Evolutionary conservation across 2,888 invertebrate species (phyloP).

Genomic region (Tupiocoris notatus): DNA sequence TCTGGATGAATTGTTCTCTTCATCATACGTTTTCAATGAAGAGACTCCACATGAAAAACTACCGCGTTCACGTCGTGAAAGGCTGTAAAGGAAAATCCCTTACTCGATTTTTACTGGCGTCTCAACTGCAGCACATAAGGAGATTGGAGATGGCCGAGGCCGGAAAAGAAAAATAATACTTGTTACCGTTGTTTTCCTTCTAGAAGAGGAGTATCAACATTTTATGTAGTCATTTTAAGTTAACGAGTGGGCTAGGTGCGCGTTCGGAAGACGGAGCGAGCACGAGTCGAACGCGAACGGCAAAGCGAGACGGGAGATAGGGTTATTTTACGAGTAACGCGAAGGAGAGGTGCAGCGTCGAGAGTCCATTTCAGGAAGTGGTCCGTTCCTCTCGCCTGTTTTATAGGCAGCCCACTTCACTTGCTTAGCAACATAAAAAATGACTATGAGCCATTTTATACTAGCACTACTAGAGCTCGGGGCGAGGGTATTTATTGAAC

Average conservation of each 20-base stretch:
- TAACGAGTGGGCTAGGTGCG: background rate
- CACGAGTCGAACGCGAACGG: background rate
- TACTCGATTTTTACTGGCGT: background rate
- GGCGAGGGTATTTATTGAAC: background rate
- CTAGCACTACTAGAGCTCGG: background rate
- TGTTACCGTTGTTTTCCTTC: background rate
- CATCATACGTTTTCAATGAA: too few relatives aligned
- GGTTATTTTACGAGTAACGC: background rate
- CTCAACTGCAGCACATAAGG: background rate
- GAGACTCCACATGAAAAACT: background rate
- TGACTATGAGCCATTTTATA: background rate
- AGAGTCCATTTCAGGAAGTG: background rate
- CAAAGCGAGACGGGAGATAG: background rate
- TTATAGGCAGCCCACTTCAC: background rate
- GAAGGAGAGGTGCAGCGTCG: background rate
- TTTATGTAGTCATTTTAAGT: background rate
- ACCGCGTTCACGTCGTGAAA: background rate
- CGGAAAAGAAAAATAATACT: background rate
- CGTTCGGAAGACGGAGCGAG: background rate
- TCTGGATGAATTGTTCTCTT: too few relatives aligned
- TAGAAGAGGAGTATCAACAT: background rate
- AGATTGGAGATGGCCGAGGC: background rate
- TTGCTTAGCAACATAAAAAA: background rate
- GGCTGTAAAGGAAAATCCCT: background rate
- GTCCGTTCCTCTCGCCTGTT: background rate